Base-by-base conservation (phyloP, 2,888 invertebrate genomes). In the Cepaea hortensis region DNA sequence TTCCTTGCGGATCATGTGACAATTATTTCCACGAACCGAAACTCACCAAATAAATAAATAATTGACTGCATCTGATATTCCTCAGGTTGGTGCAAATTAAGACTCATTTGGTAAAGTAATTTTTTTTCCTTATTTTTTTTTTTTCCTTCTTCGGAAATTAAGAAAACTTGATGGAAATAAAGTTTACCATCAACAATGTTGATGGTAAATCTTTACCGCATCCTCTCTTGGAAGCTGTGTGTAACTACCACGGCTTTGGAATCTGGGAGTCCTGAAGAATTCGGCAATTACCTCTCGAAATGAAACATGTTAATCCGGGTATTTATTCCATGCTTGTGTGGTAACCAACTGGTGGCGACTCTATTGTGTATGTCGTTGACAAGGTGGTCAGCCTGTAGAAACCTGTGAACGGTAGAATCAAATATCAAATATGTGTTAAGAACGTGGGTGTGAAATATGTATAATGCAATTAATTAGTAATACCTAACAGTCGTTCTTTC, bases 1-100 rank as follows among this genome's bases (percentile, higher is more conserved):
- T 55, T 88, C 86, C 84, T 87, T 88, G n/a, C 90, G 90, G 86
- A 89, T 90, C 90, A 90, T 91, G 86, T 81, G 62, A 55, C 55
- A 81, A 46, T 85, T 68, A 73, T 85, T 11, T 75, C 48, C 20
- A 46, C 35, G 23, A 46, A 46, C 62, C 73, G 81, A 81, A 85
- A 85, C 76, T 48, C 79, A 65, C 68, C 73, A 50, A 55, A 81
- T 81, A 65, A 50, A 61, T n/a, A 70, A 65, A 81, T 23, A 85
- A 50, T 55, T 11, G 68, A 73, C 62, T 50, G 23, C 65, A 65
- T 23, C 48, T 18, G 81, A 72, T 62, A 48, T 62, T 73, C 15
- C 65, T 68, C 20, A 46, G 65, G n/a, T 23, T 55, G 81, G 48
- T 81, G 81, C 81, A 68, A 76, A 13, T 46, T 76, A 35, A 81